phyloP scores from a whole-genome alignment of 2,113 vertebrate genomes.

The Odocoileus virginianus region DNA sequence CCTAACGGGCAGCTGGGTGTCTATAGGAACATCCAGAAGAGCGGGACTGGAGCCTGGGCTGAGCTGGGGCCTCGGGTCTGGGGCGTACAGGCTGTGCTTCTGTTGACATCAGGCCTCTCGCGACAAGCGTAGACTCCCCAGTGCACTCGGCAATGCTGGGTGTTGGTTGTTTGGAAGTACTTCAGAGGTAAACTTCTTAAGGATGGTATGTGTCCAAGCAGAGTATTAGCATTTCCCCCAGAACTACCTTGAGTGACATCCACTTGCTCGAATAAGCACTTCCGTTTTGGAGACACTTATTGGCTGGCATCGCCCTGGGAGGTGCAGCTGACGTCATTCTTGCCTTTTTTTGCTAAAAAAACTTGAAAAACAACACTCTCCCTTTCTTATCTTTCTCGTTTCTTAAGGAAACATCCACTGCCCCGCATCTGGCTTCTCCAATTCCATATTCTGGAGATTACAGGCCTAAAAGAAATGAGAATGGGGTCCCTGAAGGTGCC shows the following conservation, averaged over 20 bases:
- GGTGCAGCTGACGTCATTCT: fast-evolving
- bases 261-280: not conserved
- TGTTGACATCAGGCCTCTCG: fast-evolving
- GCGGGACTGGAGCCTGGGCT: too few species aligned
- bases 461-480: not conserved
- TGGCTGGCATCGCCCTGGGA: not conserved
- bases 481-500: not conserved
- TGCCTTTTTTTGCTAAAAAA: not conserved
- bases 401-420: not conserved
- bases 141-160: not conserved
- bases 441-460: not conserved
- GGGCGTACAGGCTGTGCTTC: fast-evolving
- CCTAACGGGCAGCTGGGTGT: not conserved
- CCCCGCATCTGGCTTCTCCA: not conserved
- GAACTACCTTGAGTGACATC: not conserved
- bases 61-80: not conserved
- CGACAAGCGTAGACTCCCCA: fast-evolving
- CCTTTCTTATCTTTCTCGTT: not conserved
- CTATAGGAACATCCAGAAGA: not conserved
- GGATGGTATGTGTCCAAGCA: not conserved
- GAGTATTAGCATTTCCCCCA: not conserved
- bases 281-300: not conserved
- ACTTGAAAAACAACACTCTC: not conserved
- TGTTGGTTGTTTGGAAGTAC: not conserved
- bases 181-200: not conserved